phyloP scores from a whole-genome alignment of 2,113 vertebrate species.

The Candoia aspera region DNA sequence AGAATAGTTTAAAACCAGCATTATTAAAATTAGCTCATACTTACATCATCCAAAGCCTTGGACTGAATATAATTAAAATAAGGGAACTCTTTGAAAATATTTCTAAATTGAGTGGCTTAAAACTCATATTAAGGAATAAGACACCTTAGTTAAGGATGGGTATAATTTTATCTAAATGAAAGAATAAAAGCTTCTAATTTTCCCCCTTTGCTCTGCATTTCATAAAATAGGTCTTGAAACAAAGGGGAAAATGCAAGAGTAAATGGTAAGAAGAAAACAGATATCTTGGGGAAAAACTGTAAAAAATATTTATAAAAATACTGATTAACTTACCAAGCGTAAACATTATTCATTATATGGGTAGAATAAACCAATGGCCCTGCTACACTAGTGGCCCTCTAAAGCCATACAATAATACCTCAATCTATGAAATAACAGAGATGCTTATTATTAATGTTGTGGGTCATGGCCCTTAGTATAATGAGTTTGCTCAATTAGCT shows the following conservation, averaged over 20 bases:
- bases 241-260: neutral
- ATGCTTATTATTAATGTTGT: neutral
- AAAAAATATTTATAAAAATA: constrained; percentile 8
- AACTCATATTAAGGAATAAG: constrained; percentile 73
- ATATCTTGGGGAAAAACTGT: neutral
- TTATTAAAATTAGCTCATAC: constrained; percentile 60
- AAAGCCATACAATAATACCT: neutral
- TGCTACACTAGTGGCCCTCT: neutral
- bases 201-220: neutral
- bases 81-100: constrained; percentile 92
- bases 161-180: neutral
- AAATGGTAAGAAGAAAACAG: neutral
- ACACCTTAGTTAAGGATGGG: constrained; percentile 30
- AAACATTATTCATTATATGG: neutral
- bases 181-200: neutral
- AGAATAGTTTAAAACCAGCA: neutral
- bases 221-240: neutral
- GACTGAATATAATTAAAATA: constrained; percentile 98
- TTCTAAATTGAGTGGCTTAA: constrained; percentile 87
- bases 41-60: constrained; percentile 95
- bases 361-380: neutral
- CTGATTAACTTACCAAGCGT: neutral
- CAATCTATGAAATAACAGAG: neutral
- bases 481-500: constrained; percentile 11
- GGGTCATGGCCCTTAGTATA: neutral